Conservation (phyloP, 35 echinoderm and acorn worm species). For the Stichopus chloronotus region DNA sequence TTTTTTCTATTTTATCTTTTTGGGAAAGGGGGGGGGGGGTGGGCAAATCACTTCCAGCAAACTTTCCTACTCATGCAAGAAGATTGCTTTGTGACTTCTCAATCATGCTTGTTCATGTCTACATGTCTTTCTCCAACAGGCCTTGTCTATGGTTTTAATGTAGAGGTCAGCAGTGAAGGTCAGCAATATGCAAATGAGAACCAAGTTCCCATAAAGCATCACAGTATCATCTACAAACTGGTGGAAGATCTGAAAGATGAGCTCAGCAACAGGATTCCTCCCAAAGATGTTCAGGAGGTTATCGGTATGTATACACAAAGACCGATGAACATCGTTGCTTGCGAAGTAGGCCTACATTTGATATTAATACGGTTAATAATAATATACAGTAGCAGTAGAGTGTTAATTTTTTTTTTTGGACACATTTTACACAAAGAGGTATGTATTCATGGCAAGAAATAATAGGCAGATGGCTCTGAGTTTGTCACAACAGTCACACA, state of each 20-base stretch:
- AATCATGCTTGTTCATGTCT: not conserved
- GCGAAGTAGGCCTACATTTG: not conserved
- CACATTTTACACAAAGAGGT: too few species aligned
- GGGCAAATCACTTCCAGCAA: too few species aligned
- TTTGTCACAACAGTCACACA: too few species aligned
- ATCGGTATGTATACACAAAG: slow-evolving; percentile 61
- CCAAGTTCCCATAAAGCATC: slow-evolving; percentile 74
- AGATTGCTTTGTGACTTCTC: too few species aligned
- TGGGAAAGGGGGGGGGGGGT: too few species aligned
- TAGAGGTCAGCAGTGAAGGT: slow-evolving; percentile 60
- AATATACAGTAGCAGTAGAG: too few species aligned
- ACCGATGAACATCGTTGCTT: not conserved
- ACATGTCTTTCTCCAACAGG: slow-evolving; percentile 31
- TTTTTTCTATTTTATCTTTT: too few species aligned
- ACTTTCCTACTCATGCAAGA: too few species aligned
- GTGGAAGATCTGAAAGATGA: slow-evolving; percentile 93
- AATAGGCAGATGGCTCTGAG: too few species aligned
- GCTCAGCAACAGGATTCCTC: slow-evolving; percentile 66
- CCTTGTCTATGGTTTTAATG: slow-evolving; percentile 90
- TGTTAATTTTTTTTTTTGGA: too few species aligned
- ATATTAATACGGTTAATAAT: not conserved
- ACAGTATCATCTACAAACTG: slow-evolving; percentile 88
- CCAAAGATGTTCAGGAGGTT: slow-evolving; percentile 69
- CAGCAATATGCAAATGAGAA: slow-evolving; percentile 70
- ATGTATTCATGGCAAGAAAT: too few species aligned